Evolutionary conservation across 2,113 vertebrate genomes (phyloP).

Genomic region (Bambusicola thoracicus): DNA sequence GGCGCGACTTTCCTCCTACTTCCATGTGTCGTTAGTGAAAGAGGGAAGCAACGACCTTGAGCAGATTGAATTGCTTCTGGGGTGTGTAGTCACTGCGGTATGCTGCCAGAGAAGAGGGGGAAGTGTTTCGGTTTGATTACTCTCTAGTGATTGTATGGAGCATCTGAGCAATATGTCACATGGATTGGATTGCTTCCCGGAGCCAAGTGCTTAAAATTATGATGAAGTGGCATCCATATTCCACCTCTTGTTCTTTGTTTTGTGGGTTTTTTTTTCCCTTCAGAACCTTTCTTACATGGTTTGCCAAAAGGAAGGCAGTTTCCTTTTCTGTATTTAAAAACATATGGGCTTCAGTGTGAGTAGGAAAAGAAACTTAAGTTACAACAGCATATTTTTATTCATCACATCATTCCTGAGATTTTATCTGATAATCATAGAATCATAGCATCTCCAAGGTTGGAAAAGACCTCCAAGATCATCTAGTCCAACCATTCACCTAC

Average conservation of each 20-base stretch:
- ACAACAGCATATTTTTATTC: background rate
- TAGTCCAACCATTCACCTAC: too few species aligned
- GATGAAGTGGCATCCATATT: conserved; percentile 18
- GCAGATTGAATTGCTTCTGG: background rate
- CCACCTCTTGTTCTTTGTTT: background rate
- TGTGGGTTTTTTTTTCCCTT: background rate
- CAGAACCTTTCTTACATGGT: background rate
- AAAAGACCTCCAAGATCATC: too few species aligned
- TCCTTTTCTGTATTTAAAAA: background rate
- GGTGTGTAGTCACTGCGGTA: background rate
- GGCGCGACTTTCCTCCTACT: background rate
- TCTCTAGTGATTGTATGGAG: background rate
- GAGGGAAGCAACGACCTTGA: background rate
- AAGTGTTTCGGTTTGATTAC: background rate
- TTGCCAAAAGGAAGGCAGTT: conserved; percentile 21
- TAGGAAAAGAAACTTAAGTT: background rate
- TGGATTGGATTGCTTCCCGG: background rate
- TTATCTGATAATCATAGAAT: too few species aligned
- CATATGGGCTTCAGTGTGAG: background rate
- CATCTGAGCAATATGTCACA: background rate
- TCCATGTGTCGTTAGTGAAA: background rate
- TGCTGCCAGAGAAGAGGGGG: background rate
- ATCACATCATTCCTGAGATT: background rate
- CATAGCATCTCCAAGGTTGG: too few species aligned
- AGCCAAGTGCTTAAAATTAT: background rate